Evolutionary conservation across 2,113 vertebrate genomes (phyloP).

Genomic region (Chloropsis cyanopogon): DNA sequence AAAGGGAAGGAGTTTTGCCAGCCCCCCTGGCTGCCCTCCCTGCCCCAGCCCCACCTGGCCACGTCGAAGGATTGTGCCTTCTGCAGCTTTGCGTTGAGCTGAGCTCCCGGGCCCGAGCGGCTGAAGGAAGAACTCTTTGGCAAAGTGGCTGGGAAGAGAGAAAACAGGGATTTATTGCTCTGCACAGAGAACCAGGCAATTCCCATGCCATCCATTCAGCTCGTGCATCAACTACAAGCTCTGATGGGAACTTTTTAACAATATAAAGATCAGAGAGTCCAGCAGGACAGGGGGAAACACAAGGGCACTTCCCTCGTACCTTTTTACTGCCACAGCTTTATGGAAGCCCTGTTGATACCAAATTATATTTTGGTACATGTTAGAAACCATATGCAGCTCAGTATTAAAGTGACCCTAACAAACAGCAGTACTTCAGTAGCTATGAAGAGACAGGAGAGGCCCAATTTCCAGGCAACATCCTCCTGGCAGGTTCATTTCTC

Average conservation of each 20-base stretch:
- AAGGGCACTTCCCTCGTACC: background rate
- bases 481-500: background rate
- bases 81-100: conserved; percentile 84
- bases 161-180: background rate
- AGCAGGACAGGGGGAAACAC: background rate
- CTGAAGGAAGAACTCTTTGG: conserved; percentile 94
- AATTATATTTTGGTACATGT: background rate
- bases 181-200: background rate
- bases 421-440: background rate
- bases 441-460: background rate
- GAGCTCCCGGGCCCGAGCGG: conserved; percentile 81
- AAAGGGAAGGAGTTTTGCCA: background rate
- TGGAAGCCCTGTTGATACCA: background rate
- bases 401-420: background rate
- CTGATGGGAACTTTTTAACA: background rate
- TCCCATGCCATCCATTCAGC: background rate
- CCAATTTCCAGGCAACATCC: background rate
- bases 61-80: conserved; percentile 92
- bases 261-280: background rate
- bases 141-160: conserved; percentile 77
- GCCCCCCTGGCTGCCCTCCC: background rate
- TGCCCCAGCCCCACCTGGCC: conserved; percentile 76
- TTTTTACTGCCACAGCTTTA: background rate
- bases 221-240: background rate
- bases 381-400: background rate